These are phyloP conservation scores for Epinephelus moara DNA, from an alignment of 2,113 vertebrate genomes.

Conservation along the genomic window DNA sequence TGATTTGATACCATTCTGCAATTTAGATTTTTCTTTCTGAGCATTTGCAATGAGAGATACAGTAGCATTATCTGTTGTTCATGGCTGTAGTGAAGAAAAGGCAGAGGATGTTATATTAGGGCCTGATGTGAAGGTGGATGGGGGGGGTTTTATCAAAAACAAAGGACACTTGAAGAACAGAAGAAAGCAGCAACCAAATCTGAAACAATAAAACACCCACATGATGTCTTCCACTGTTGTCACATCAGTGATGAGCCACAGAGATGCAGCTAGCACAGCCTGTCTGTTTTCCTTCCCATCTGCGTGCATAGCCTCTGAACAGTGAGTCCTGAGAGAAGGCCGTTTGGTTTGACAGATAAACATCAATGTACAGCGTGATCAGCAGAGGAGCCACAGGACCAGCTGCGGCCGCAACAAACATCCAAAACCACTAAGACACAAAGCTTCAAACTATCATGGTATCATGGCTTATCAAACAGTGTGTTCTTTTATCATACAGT, in stretches of 20 bases:
- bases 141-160: not conserved
- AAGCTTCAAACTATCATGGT: not conserved
- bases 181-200: constrained; percentile 3
- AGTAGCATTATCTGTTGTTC: constrained; percentile 1
- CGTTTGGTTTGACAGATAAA: constrained; percentile 15
- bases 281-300: fast-evolving
- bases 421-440: not conserved
- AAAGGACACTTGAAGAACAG: constrained; percentile 51
- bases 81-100: constrained; percentile 30
- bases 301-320: constrained; percentile 14
- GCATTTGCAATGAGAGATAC: not conserved
- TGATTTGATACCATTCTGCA: not conserved
- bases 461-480: not conserved
- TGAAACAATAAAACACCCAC: constrained; percentile 5
- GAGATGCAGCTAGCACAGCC: not conserved
- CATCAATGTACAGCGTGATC: not conserved
- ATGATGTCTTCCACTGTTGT: not conserved
- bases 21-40: not conserved
- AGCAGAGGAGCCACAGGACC: constrained; percentile 57
- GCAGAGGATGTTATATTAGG: constrained; percentile 5
- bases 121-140: not conserved
- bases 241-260: not conserved
- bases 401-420: constrained; percentile 47
- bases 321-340: constrained; percentile 51
- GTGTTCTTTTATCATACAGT: not conserved